Conservation (phyloP, 2,888 invertebrate genomes). For the Lasioglossum calceatum region DNA sequence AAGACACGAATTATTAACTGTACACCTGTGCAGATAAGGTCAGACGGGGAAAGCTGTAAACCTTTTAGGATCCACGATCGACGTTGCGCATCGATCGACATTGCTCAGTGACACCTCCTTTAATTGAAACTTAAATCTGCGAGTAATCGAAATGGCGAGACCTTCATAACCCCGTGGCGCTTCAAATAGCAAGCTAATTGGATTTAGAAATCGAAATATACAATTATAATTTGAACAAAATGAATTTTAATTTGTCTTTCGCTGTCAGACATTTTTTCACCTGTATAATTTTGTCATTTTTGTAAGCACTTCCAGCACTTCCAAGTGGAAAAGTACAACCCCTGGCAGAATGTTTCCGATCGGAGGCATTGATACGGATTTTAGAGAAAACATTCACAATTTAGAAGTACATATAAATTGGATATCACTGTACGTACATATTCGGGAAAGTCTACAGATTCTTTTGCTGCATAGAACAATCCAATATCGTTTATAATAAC, state of each 20-base stretch:
- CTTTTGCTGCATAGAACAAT: no score
- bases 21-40: slow-evolving; percentile 26
- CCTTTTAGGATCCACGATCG: slow-evolving; percentile 5
- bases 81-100: slow-evolving; percentile 21
- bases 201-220: background rate
- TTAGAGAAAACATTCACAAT: no score
- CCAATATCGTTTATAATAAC: no score
- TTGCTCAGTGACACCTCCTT: slow-evolving; percentile 4
- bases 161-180: background rate
- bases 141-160: background rate
- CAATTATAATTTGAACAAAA: background rate
- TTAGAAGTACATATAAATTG: no score
- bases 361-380: no score
- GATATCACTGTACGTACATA: no score
- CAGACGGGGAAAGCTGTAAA: slow-evolving; percentile 27
- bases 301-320: background rate
- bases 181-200: background rate
- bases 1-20: slow-evolving; percentile 16
- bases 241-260: background rate
- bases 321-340: background rate
- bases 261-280: no score
- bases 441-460: no score
- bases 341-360: no score
- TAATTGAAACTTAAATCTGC: background rate
- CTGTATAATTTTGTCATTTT: no score